These are phyloP conservation scores for Pocillopora damicornis DNA, from an alignment of 64 coral and sea anemone species.

Conservation along the genomic window DNA sequence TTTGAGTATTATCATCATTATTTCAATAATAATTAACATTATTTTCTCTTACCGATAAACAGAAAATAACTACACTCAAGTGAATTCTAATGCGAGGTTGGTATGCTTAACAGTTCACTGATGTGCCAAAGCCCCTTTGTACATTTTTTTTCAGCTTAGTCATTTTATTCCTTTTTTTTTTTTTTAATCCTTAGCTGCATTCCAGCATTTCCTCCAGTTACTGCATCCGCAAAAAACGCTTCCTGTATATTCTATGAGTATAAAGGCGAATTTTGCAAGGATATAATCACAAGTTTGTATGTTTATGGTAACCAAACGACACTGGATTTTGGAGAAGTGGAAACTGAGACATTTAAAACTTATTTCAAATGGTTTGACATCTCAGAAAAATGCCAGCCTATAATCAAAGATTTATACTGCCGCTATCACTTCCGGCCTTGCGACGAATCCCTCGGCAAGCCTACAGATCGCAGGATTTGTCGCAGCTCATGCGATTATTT, in stretches of 20 bases:
- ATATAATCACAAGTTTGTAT: not conserved
- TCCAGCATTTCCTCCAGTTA: not conserved
- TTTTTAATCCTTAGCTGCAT: not conserved
- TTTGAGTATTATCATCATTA: not conserved
- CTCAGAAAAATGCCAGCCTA: not conserved
- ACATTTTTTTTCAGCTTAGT: not conserved
- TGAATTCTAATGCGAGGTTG: not conserved
- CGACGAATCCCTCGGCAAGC: not conserved
- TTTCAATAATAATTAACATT: not conserved
- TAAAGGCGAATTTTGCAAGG: not conserved
- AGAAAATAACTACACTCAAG: not conserved
- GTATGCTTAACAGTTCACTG: not conserved
- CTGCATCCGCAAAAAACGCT: not conserved
- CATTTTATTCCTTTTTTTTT: not conserved
- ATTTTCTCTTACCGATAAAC: not conserved
- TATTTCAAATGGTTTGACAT: not conserved
- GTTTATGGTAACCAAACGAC: not conserved
- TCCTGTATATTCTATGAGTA: not conserved
- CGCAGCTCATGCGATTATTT: not conserved
- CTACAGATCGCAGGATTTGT: not conserved
- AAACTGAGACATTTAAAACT: not conserved
- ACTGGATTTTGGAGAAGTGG: not conserved
- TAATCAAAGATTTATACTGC: not conserved
- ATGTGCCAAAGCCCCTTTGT: not conserved
- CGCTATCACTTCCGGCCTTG: not conserved